Percentiles rank a stretch among this genome's conserved stretches.
phyloP scores from a whole-genome alignment of 1,140 invertebrate species.

The Ceratitis capitata region DNA sequence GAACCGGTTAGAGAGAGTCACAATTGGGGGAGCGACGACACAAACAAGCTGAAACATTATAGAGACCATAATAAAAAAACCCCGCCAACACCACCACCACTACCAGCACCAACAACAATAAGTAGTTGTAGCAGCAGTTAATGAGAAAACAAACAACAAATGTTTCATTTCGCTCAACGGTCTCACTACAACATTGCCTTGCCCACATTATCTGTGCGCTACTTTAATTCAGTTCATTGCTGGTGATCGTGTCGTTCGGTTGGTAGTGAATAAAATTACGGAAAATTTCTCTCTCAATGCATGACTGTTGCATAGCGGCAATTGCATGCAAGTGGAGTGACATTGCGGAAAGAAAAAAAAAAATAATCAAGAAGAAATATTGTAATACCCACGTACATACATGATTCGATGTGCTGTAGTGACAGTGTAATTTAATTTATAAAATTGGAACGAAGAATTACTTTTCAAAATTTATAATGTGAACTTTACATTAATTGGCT shows the following conservation, averaged over 20 bases:
- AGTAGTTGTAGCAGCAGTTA: not conserved
- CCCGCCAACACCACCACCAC: not conserved
- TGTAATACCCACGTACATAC: not conserved
- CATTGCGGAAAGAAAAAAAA: not conserved
- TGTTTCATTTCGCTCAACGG: not conserved
- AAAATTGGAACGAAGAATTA: not conserved
- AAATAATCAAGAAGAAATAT: not conserved
- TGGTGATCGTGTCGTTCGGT: conserved; percentile 44
- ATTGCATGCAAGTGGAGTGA: not conserved
- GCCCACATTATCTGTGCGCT: not conserved
- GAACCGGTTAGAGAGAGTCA: conserved; percentile 20
- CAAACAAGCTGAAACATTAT: too few species aligned
- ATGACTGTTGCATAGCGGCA: not conserved
- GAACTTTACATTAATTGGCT: not conserved
- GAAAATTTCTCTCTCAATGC: too few species aligned
- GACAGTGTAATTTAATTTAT: not conserved
- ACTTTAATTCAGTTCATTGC: conserved; percentile 42
- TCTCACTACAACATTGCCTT: not conserved
- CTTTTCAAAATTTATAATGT: too few species aligned
- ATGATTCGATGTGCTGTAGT: not conserved
- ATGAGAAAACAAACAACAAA: not conserved
- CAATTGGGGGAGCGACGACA: not conserved
- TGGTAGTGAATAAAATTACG: not conserved
- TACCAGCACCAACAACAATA: not conserved
- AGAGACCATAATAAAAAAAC: too few species aligned